Evolutionary conservation across 2,113 vertebrate genomes (phyloP).

Genomic region (Phaethornis superciliosus): DNA sequence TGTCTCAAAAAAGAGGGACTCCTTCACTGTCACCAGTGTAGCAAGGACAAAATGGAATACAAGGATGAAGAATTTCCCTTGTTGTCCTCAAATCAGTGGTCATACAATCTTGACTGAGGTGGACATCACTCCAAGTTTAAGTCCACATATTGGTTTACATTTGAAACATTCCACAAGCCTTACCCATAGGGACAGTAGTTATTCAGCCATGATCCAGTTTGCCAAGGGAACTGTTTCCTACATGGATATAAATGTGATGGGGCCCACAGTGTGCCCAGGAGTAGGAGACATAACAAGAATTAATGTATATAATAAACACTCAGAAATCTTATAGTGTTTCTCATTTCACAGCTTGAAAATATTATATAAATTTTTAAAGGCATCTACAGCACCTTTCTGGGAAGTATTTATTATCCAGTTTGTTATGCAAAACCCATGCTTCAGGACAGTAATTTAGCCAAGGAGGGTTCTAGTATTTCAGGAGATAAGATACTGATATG

Average conservation of each 20-base stretch:
- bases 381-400: not conserved
- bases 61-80: not conserved
- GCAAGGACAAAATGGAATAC: not conserved
- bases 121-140: not conserved
- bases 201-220: not conserved
- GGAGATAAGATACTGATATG: not conserved
- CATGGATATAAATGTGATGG: not conserved
- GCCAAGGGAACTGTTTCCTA: not conserved
- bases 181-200: not conserved
- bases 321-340: not conserved
- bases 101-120: not conserved
- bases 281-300: not conserved
- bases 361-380: not conserved
- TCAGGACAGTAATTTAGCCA: conserved; percentile 31
- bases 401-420: not conserved
- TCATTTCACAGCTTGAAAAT: not conserved
- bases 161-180: not conserved
- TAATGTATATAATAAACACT: not conserved
- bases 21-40: not conserved
- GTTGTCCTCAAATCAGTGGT: not conserved
- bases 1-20: not conserved
- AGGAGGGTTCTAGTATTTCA: not conserved
- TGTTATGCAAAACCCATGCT: not conserved
- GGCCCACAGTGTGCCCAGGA: not conserved
- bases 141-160: not conserved